Evolutionary conservation across 2,113 vertebrate genomes (phyloP), one percentile per base, ranked within the genome.

Genomic region (Ranitomeya imitator): DNA sequence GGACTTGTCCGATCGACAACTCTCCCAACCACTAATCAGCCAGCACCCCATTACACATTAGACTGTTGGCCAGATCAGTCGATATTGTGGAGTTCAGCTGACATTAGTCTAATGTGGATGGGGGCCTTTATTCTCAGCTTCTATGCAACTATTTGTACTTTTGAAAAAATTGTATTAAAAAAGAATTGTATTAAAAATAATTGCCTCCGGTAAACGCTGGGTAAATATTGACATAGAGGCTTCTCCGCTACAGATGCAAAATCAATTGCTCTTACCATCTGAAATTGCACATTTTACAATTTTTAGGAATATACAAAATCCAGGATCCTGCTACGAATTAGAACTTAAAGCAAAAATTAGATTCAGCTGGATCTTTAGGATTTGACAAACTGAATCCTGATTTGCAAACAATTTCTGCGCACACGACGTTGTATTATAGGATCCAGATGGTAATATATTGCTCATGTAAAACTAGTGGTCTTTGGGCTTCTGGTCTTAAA

Each of bases 351-450:
- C 15, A 6, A 77, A 45, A 54, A 78, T 78, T 78, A 78, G 45
- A n/a, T 78, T 54, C 76, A 78, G 51, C 76, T 78, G 51, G 52
- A 57, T 55, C 54, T n/a, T 55, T 23, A 23, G n/a, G 21, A 55
- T 54, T 57, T 6, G n/a, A 79, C 51, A n/a, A 79, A 79, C 51
- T 57, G 77, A 79, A 79, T 79, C 12, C 77, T 79, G 76, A 78
- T 54, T n/a, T 78, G 45, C 51, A 52, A 19, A 51, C 76, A 78
- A n/a, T 78, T 78, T 54, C 18, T 54, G 45, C 6, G 51, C 51
- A 78, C 13, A 78, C n/a, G 77, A 57, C 77, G 21, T 55, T 1
- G 4, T 0, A 14, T 57, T 79, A 79, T 79, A 11, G 5, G 10
- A 23, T 79, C 77, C 19, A 79, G 51, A 57, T 79, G 77, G 14